phyloP scores from a whole-genome alignment of 2,113 vertebrate genomes.

The Pagrus major region DNA sequence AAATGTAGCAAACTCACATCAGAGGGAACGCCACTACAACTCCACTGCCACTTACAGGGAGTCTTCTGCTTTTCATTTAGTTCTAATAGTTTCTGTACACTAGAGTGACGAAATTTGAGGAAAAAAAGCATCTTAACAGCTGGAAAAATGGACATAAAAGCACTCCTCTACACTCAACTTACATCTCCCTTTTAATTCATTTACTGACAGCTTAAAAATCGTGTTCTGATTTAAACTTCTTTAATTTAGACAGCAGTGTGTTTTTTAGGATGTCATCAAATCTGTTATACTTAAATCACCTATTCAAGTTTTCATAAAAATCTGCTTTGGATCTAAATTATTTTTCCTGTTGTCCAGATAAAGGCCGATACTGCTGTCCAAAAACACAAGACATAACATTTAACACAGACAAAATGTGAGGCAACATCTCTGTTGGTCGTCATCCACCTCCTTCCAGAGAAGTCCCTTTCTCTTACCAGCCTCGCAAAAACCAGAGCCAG shows the following conservation, averaged over 20 bases:
- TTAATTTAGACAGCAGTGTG: constrained; percentile 10
- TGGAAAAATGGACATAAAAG: constrained; percentile 18
- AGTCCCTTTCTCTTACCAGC: constrained; percentile 82
- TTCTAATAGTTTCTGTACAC: not conserved
- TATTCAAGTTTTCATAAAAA: constrained; percentile 9
- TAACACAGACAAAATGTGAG: constrained; percentile 20
- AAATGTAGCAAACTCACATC: not conserved
- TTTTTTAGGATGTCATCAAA: constrained; percentile 17
- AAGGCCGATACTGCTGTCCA: constrained; percentile 44
- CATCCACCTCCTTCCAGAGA: constrained; percentile 64
- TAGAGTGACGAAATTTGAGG: not conserved
- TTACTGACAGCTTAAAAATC: constrained; percentile 7
- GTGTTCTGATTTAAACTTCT: constrained; percentile 27
- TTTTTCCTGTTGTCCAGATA: constrained; percentile 9
- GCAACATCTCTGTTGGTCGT: constrained; percentile 38
- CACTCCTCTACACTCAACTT: constrained; percentile 1
- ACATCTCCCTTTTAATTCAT: constrained; percentile 3
- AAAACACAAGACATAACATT: constrained; percentile 11
- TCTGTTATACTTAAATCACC: constrained; percentile 13
- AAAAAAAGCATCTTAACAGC: not conserved
- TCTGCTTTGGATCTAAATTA: not conserved
- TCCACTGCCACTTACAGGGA: not conserved
- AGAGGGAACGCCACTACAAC: not conserved
- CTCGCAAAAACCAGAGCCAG: constrained; percentile 47
- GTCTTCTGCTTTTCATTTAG: not conserved